Percentiles rank a stretch among this genome's conserved stretches.
phyloP scores from a whole-genome alignment of 2,888 invertebrate genomes.

The Drosophila stalkeri region DNA sequence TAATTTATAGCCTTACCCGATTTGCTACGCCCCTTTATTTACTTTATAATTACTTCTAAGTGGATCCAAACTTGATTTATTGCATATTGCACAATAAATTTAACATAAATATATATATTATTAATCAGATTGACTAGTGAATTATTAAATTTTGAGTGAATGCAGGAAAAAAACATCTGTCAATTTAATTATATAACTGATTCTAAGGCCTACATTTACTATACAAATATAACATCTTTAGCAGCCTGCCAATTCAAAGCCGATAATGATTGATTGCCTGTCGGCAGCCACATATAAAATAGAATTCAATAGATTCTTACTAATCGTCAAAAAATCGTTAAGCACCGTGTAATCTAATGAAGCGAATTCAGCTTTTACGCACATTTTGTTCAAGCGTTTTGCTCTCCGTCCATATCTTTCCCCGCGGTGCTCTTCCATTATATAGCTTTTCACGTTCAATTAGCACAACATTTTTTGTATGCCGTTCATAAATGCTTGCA shows the following conservation, averaged over 20 bases:
- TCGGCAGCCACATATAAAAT: constrained; percentile 4
- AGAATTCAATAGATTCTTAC: not conserved
- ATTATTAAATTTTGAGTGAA: not conserved
- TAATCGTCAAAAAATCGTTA: constrained; percentile 6
- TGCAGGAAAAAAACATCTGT: not conserved
- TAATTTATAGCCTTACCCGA: not conserved
- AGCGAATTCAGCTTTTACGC: constrained; percentile 58
- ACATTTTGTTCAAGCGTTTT: constrained; percentile 37
- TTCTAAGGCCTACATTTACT: not conserved
- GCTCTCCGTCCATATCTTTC: not conserved
- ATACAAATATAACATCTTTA: too few species aligned
- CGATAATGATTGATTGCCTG: constrained; percentile 38
- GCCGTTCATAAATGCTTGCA: constrained; percentile 71
- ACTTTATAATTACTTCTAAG: not conserved
- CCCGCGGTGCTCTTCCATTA: not conserved
- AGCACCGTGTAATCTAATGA: constrained; percentile 59
- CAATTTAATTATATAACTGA: not conserved
- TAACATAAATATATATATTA: not conserved
- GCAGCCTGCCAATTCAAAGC: not conserved
- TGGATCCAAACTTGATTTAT: not conserved
- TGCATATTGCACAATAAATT: not conserved
- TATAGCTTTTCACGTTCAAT: constrained; percentile 47
- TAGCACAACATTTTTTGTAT: constrained; percentile 40
- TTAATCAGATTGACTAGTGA: too few species aligned
- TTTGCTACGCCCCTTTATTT: constrained; percentile 1